phyloP scores from a whole-genome alignment of 2,797 vertebrate genomes.

The Diglossa cyanea region DNA sequence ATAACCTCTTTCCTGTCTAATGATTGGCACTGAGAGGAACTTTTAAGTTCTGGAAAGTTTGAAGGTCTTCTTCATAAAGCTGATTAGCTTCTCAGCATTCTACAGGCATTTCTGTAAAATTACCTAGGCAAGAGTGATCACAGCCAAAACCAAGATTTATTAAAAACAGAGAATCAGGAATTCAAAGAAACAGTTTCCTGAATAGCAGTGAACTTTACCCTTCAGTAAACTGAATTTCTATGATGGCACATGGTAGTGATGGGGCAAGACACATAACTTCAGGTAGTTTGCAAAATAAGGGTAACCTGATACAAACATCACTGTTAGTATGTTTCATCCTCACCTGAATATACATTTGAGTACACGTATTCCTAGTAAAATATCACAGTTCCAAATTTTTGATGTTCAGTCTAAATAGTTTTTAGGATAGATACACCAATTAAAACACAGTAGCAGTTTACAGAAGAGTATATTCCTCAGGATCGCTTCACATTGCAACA shows the following conservation, averaged over 20 bases:
- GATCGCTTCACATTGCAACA: background rate
- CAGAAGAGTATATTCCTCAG: background rate
- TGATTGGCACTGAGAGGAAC: background rate
- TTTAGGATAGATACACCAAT: background rate
- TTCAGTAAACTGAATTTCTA: background rate
- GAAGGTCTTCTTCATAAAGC: conserved; percentile 28
- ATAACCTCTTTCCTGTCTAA: background rate
- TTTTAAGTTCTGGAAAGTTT: conserved; percentile 22
- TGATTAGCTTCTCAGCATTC: conserved; percentile 19
- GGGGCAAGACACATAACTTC: background rate
- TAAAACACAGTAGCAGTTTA: background rate
- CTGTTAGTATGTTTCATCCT: background rate
- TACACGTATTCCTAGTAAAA: background rate
- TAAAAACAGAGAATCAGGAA: conserved; percentile 45
- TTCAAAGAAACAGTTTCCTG: conserved; percentile 37
- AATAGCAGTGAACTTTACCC: conserved; percentile 33
- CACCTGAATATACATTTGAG: background rate
- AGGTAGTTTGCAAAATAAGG: background rate
- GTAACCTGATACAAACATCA: background rate
- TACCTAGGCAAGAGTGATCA: conserved; percentile 33
- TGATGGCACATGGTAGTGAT: background rate
- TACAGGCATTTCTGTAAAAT: conserved; percentile 43
- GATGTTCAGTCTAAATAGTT: background rate
- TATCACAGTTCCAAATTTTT: background rate
- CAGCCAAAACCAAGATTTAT: conserved; percentile 52